phyloP scores from a whole-genome alignment of 2,113 vertebrate species.

The Romanogobio albipinnatus region DNA sequence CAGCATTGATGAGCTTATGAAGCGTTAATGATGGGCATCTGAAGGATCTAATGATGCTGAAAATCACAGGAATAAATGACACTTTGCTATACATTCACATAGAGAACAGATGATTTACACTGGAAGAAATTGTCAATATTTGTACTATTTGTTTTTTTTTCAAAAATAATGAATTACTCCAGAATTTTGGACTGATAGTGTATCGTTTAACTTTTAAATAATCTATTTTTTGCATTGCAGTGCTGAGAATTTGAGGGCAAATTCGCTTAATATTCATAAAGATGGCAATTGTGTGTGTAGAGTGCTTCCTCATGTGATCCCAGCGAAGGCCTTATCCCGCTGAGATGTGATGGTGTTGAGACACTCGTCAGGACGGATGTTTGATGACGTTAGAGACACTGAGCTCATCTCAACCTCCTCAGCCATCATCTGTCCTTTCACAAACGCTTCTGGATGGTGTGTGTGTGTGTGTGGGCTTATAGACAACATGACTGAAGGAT shows the following conservation, averaged over 20 bases:
- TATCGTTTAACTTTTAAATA: neutral
- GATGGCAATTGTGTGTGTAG: neutral
- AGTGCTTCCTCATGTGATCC: neutral
- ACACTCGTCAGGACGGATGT: neutral
- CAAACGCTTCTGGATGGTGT: neutral
- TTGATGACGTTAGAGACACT: neutral
- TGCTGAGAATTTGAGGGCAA: neutral
- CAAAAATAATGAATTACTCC: neutral
- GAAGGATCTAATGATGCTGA: neutral
- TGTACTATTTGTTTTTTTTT: neutral
- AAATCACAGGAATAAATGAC: neutral
- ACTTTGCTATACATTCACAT: neutral
- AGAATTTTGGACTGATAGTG: neutral
- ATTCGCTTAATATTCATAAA: neutral
- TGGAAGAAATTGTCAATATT: neutral
- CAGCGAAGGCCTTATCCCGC: slow-evolving; percentile 8
- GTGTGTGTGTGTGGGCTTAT: neutral
- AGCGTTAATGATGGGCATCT: neutral
- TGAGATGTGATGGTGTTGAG: neutral
- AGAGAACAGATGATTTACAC: neutral
- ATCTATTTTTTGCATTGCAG: slow-evolving; percentile 18
- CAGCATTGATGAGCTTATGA: too few species aligned
- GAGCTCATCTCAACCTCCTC: neutral
- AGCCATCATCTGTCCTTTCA: neutral
- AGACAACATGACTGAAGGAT: neutral